phyloP scores from a whole-genome alignment of 2,797 vertebrate genomes.

The Enteromius unitaeniatus region DNA sequence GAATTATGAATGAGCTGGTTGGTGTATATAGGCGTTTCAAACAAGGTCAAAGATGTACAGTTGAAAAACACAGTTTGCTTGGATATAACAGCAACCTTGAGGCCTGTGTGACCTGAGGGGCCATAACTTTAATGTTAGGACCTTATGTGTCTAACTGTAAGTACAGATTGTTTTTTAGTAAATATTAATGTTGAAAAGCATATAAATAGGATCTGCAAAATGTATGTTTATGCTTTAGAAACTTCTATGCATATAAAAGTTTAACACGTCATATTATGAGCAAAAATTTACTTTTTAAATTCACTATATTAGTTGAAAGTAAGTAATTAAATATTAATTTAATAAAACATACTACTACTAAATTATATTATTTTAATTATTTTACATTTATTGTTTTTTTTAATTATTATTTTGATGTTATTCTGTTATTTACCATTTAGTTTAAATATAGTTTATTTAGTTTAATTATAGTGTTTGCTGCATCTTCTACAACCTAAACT shows the following conservation, averaged over 20 bases:
- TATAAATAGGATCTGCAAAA: not conserved
- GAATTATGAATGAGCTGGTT: conserved; percentile 46
- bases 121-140: conserved; percentile 4
- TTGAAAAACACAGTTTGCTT: conserved; percentile 29
- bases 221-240: not conserved
- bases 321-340: not conserved
- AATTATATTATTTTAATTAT: not conserved
- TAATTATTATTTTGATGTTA: not conserved
- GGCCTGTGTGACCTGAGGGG: conserved; percentile 9
- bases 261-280: not conserved
- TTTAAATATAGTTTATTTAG: not conserved
- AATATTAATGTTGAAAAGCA: conserved; percentile 4
- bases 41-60: conserved; percentile 45
- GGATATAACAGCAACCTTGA: conserved; percentile 10
- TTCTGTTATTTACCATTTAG: not conserved
- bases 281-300: not conserved
- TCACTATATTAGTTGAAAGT: not conserved
- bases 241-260: not conserved
- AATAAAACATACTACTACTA: not conserved
- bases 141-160: not conserved
- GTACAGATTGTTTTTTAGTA: not conserved
- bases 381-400: not conserved
- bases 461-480: not conserved
- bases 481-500: not conserved
- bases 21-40: conserved; percentile 26